phyloP scores from a whole-genome alignment of 37 sponge, comb jelly and placozoan species.

The Cladorhizidae sp. region DNA sequence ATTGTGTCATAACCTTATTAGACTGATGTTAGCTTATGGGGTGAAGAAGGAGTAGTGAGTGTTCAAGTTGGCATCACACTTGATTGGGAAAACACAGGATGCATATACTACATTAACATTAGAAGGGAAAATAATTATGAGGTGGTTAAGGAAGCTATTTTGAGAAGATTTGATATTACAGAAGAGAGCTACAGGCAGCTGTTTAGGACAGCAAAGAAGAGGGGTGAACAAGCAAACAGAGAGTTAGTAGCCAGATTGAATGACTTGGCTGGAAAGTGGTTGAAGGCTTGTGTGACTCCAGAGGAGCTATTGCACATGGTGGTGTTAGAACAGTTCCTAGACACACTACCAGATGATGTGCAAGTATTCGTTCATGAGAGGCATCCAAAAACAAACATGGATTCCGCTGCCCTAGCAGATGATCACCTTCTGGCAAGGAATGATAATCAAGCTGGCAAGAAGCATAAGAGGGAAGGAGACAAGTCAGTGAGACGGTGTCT shows the following conservation, averaged over 20 bases:
- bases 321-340: conserved; percentile 23
- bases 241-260: conserved; percentile 22
- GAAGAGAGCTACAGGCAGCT: conserved; percentile 45
- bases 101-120: conserved; percentile 39
- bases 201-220: conserved; percentile 14
- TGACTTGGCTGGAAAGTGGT: conserved; percentile 38
- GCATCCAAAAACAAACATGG: conserved; percentile 16
- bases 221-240: conserved; percentile 23
- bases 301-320: conserved; percentile 20
- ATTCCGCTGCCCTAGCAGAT: conserved; percentile 3
- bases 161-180: conserved; percentile 2
- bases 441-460: no score
- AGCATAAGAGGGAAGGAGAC: no score
- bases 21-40: neutral
- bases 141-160: conserved; percentile 24
- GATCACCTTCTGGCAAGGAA: no score
- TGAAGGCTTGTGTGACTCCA: no score
- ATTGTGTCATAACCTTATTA: neutral
- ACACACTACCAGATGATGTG: conserved; percentile 20
- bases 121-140: no score
- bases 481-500: no score
- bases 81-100: conserved; percentile 27
- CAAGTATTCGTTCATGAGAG: conserved; percentile 37
- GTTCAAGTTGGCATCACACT: neutral
- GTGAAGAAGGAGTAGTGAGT: neutral